A percentile compares a stretch with the other conserved stretches of the same genome.
These are phyloP conservation scores for Austrofundulus limnaeus DNA, from an alignment of 2,113 vertebrate species.

Conservation along the genomic window DNA sequence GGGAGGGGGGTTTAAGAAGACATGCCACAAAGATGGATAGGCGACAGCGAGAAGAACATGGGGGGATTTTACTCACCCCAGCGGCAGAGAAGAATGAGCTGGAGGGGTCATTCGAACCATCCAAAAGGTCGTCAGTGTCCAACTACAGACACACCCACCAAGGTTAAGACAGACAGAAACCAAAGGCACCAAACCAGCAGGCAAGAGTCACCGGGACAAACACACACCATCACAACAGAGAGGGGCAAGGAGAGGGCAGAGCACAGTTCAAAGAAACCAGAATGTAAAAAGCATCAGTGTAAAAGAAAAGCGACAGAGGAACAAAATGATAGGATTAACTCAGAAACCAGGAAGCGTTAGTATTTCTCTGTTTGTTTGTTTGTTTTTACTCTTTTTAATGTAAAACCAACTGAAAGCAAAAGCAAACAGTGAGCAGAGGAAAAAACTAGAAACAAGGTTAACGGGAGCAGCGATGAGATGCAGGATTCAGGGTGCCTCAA, in stretches of 20 bases:
- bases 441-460: conserved; percentile 39
- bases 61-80: conserved; percentile 85
- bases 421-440: conserved; percentile 44
- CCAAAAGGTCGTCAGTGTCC: conserved; percentile 92
- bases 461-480: conserved; percentile 28
- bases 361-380: conserved; percentile 46
- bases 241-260: conserved; percentile 64
- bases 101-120: conserved; percentile 88
- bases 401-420: conserved; percentile 48
- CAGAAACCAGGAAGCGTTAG: conserved; percentile 67
- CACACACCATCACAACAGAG: conserved; percentile 65
- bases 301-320: conserved; percentile 35
- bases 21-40: conserved; percentile 68
- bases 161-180: conserved; percentile 75
- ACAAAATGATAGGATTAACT: conserved; percentile 54
- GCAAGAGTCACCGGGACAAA: conserved; percentile 70
- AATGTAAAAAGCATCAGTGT: conserved; percentile 52
- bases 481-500: conserved; percentile 27
- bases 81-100: conserved; percentile 90
- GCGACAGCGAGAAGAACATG: conserved; percentile 56
- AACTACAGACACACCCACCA: conserved; percentile 83
- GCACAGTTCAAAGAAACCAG: conserved; percentile 62
- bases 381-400: too few species aligned
- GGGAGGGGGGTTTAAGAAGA: conserved; percentile 48
- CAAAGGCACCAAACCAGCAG: conserved; percentile 69